Conservation (phyloP, 2,888 invertebrate genomes). For the Stenurella melanura region DNA sequence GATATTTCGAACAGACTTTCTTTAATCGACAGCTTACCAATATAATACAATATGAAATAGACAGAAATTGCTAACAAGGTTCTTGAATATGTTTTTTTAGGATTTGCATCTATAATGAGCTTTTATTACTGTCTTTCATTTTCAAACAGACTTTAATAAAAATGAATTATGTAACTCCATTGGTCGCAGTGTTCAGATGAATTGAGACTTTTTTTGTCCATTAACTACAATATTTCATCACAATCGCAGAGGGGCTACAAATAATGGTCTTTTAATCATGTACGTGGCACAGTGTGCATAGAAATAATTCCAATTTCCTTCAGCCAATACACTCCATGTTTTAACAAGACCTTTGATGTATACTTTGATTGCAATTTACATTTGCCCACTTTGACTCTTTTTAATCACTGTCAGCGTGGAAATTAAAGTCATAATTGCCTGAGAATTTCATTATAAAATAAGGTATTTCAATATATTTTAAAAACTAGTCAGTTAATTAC, state of each 20-base stretch:
- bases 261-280: background rate
- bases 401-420: background rate
- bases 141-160: too few species aligned
- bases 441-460: conserved; percentile 29
- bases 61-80: too few species aligned
- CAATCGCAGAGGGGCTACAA: background rate
- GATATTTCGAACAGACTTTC: too few species aligned
- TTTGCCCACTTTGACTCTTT: conserved; percentile 11
- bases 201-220: too few species aligned
- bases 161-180: too few species aligned
- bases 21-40: too few species aligned
- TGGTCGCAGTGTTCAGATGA: too few species aligned
- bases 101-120: too few species aligned
- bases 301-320: background rate
- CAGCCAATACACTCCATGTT: background rate
- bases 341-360: conserved; percentile 11
- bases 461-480: conserved; percentile 13
- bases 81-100: too few species aligned
- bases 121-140: too few species aligned
- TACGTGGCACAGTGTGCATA: background rate
- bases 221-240: too few species aligned
- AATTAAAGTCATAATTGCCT: conserved; percentile 26
- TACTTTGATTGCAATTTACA: background rate
- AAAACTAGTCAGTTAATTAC: conserved; percentile 29
- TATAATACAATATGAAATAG: too few species aligned